phyloP scores from a whole-genome alignment of 1,140 invertebrate genomes.

The Daktulosphaira vitifoliae region DNA sequence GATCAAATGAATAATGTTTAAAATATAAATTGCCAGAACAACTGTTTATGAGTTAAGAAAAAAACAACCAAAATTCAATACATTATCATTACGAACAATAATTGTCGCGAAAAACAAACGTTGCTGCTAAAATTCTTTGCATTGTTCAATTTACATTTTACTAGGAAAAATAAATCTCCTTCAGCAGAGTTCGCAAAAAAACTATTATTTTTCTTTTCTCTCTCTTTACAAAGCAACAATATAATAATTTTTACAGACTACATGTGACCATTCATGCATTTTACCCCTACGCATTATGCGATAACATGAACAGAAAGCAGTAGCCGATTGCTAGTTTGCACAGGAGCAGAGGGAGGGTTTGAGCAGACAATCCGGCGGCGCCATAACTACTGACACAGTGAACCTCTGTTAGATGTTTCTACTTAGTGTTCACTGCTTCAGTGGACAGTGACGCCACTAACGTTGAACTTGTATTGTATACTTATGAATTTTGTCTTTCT shows the following conservation, averaged over 20 bases:
- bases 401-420: background rate
- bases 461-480: too few relatives aligned
- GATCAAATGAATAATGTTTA: too few relatives aligned
- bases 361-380: conserved; percentile 29
- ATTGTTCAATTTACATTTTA: too few relatives aligned
- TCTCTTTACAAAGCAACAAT: background rate
- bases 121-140: too few relatives aligned
- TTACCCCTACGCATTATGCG: background rate
- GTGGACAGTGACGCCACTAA: background rate
- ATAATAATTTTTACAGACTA: conserved; percentile 17
- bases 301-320: background rate
- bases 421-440: conserved; percentile 1
- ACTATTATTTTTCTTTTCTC: conserved; percentile 12
- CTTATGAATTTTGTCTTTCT: too few relatives aligned
- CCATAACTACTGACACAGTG: conserved; percentile 3
- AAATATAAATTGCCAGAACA: too few relatives aligned
- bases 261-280: background rate
- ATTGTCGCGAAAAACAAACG: too few relatives aligned
- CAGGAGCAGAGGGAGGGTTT: conserved; percentile 4
- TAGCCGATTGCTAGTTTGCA: background rate
- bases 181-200: conserved; percentile 13
- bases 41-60: too few relatives aligned
- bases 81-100: too few relatives aligned
- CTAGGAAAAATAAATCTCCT: conserved; percentile 1
- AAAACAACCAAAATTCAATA: too few relatives aligned